Base-by-base conservation (phyloP, 2,797 vertebrate genomes). In the Scarus forsteni region DNA sequence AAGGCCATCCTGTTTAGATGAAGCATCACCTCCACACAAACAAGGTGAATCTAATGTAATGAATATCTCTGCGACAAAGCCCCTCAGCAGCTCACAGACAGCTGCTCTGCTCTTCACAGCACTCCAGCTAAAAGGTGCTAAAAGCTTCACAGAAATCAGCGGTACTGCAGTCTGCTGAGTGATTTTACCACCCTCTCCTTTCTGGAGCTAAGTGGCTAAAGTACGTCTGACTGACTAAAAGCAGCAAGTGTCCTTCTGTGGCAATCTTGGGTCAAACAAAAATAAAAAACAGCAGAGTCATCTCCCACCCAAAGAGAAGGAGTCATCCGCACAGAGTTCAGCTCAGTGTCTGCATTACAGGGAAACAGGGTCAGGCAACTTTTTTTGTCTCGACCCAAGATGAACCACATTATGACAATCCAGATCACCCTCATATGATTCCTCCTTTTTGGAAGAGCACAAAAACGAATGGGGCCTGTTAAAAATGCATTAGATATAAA, bases 91-190 rank as follows among this genome's bases (percentile, higher is more conserved):
- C 62, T 76, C 56, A 68, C 52, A 48, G 66, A 77, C 73, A 79
- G 72, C 78, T 73, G 71, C 63, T 74, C 57, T 64, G 5, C 71
- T 70, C 69, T 70, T 85, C 69, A 79, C 61, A 77, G 68, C 71
- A 72, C 73, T 75, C 70, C 8, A 18, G 56, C 73, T 79, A 76
- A 77, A 78, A 75, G 82, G 78, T 57, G 65, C 78, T 90, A 85
- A 91, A 90, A 84, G 84, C 88, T 85, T 86, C 85, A 69, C 70
- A 68, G 67, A 77, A 80, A 67, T 66, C 51, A 75, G 63, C 50
- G 10, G 1, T 64, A 62, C 69, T 70, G 67, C 70, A 81, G 59
- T 68, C 66, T 43, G 80, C 69, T 55, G 44, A 53, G 49, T 66
- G 79, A 73, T 54, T 62, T 76, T 36, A 56, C 65, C 39, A 34